Evolutionary conservation across 2,113 vertebrate genomes (phyloP), one percentile per base, ranked within the genome.

Genomic region (Caloenas nicobarica): DNA sequence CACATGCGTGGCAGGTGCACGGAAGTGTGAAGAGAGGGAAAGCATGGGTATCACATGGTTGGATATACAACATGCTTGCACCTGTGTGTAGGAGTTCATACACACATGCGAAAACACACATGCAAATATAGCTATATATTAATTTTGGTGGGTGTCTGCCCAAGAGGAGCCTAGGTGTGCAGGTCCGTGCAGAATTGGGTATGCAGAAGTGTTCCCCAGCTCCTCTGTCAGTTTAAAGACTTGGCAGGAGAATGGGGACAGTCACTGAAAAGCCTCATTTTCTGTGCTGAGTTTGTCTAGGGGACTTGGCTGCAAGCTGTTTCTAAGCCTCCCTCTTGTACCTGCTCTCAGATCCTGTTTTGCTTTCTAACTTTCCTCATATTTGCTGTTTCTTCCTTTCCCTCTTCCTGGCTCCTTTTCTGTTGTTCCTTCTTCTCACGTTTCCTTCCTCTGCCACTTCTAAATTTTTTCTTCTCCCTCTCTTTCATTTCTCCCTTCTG

Each of bases 241-340:
- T 91, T 96, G 92, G 86, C 83, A 91, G 53, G 7, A 84, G 69
- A 81, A 81, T 9, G 50, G 19, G 80, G 72, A 94, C 69, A 88
- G 57, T 60, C 66, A 16, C 36, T 92, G 83, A 86, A 95, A 97
- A 94, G 77, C 83, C 72, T 85, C 5, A 38, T 96, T 94, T 94
- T 89, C 57, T 79, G 31, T 74, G 26, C 68, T 84, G 60, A 61
- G 26, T 77, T 74, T 60, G 10, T 50, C 65, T 38, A 51, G 16
- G 64, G 26, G 26, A 44, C 48, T 46, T 29, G 38, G 34, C 72
- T 84, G 13, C 61, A 28, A 2, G 8, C 72, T 72, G 16, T 29
- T 93, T 72, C 86, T 38, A 26, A 86, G 88, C 50, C 42, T 81
- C 53, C 16, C 13, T 56, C 48, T 92, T 69, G 50, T 92, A 94